Evolutionary conservation across 2,113 vertebrate species (phyloP).

Genomic region (Pelusios castaneus): DNA sequence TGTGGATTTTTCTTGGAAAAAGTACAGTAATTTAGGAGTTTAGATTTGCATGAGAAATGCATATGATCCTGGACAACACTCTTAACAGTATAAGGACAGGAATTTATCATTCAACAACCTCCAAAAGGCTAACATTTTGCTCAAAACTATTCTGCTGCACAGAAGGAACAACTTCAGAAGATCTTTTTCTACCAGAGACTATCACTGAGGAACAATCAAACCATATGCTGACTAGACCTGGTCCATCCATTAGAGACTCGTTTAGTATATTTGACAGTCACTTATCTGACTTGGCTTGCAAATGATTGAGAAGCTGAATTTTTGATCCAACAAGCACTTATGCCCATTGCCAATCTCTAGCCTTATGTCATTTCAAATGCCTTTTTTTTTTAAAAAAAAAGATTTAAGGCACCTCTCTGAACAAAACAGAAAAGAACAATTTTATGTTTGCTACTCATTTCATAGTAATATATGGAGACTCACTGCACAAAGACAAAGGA

Average conservation of each 20-base stretch:
- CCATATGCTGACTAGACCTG: fast-evolving
- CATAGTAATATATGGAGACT: not conserved
- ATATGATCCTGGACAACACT: not conserved
- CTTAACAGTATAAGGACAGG: not conserved
- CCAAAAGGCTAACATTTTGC: not conserved
- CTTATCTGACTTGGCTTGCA: not conserved
- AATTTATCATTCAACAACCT: not conserved
- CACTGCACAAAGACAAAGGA: not conserved
- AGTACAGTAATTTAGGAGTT: not conserved
- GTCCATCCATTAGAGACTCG: not conserved
- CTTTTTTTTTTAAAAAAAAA: not conserved
- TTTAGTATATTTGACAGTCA: not conserved
- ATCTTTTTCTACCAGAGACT: not conserved
- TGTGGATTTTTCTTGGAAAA: not conserved
- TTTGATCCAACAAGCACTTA: not conserved
- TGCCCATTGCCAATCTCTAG: not conserved
- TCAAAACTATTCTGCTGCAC: not conserved
- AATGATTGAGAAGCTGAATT: not conserved
- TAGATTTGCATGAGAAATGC: not conserved
- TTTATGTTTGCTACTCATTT: not conserved
- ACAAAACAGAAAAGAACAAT: not conserved
- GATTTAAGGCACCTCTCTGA: not conserved
- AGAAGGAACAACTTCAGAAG: not conserved
- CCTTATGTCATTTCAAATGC: not conserved
- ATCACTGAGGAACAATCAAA: not conserved